phyloP scores from a whole-genome alignment of 2,113 vertebrate genomes.

The Chionomys nivalis region DNA sequence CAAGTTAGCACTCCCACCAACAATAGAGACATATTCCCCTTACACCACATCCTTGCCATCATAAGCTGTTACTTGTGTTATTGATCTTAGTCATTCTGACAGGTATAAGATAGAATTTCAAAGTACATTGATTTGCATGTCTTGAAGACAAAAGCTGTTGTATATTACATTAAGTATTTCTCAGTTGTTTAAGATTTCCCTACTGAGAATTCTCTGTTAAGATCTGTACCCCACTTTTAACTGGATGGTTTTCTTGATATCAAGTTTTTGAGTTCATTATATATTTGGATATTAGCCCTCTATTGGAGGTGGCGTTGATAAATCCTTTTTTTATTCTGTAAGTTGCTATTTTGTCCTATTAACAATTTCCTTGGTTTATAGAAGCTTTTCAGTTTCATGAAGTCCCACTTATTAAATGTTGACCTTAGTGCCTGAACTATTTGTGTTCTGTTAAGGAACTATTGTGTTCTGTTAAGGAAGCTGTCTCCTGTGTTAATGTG shows the following conservation, averaged over 20 bases:
- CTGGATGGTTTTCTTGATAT: not conserved
- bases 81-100: not conserved
- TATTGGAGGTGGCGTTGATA: not conserved
- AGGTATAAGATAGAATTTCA: not conserved
- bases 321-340: not conserved
- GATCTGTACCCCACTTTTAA: not conserved
- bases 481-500: not conserved
- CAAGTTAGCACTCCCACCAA: not conserved
- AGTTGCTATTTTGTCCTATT: not conserved
- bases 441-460: not conserved
- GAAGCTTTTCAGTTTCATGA: not conserved
- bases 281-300: not conserved
- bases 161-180: not conserved
- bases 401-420: not conserved
- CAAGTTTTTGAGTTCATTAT: not conserved
- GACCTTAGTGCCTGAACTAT: not conserved
- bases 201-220: not conserved
- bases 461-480: not conserved
- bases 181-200: not conserved
- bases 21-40: fast-evolving
- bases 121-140: not conserved
- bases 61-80: not conserved
- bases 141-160: not conserved
- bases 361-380: not conserved
- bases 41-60: not conserved